Evolutionary conservation across 2,888 invertebrate species (phyloP), one percentile per base, ranked within the genome.

Genomic region (Meloe dianella): DNA sequence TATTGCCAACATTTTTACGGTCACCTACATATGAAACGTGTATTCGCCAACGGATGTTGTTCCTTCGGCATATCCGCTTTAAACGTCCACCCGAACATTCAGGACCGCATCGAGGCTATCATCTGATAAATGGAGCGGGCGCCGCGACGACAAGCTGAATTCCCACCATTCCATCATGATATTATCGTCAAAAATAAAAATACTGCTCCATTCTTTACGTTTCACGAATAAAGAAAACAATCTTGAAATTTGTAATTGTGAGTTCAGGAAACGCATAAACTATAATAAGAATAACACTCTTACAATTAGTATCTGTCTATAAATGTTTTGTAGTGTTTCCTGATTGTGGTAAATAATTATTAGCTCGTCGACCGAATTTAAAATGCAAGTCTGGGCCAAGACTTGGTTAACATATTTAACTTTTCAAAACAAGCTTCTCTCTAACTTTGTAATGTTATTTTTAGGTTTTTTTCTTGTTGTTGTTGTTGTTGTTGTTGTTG

Each of bases 331-430:
- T 51, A 22, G 14, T 27, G 54, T 51, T 51, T 22, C 51, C 51
- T 51, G 22, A 24, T 51, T 51, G 51, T 24, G 51, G 51, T 12
- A n/a, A n/a, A n/a, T n/a, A 51, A 51, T 51, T 24, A 62, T 61
- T 47, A 61, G 24, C 58, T 35, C 51, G 59, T 17, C 62, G 62
- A 66, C 66, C 66, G 61, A 64, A 64, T 64, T 64, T 64, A 64
- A 67, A 67, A 61, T 66, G 62, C 30, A 59, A 63, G 63, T 65
- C 63, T 41, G 61, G 60, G 61, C 63, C 56, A 58, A 61, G 61
- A 54, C 20, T 51, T 14, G 22, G 12, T 14, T 35, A 47, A 57
- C 61, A 63, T 65, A 68, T 63, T 65, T 64, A 54, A 27, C 12
- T 7, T 24, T 14, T 54, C 27, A 22, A 20, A 47, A 22, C 12